These are phyloP conservation scores for Sinocyclocheilus grahami DNA, from an alignment of 2,113 vertebrate genomes.

Conservation along the genomic window DNA sequence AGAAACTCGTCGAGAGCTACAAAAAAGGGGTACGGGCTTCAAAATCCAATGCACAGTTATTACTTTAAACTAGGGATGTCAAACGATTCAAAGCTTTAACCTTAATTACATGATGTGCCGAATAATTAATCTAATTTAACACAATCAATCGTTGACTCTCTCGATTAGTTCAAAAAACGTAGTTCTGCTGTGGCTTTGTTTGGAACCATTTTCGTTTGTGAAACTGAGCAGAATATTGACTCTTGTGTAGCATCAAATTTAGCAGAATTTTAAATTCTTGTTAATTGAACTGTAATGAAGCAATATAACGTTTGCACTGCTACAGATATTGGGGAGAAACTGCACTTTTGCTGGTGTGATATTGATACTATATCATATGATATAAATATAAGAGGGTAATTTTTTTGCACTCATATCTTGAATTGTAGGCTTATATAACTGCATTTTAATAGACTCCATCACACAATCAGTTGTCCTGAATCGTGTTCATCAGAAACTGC, in stretches of 20 bases:
- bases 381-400: too few species aligned
- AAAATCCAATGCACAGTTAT: neutral
- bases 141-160: too few species aligned
- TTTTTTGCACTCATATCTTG: too few species aligned
- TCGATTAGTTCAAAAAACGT: too few species aligned
- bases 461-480: too few species aligned
- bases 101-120: too few species aligned
- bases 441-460: neutral
- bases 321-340: neutral
- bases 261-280: neutral
- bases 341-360: neutral
- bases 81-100: neutral
- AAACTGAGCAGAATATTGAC: too few species aligned
- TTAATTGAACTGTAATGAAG: neutral
- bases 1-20: constrained; percentile 77
- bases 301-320: too few species aligned
- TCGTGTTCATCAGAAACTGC: too few species aligned
- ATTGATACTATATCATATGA: neutral
- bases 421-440: neutral
- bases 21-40: constrained; percentile 70
- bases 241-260: neutral
- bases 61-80: neutral
- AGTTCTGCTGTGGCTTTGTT: too few species aligned
- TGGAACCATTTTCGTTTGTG: too few species aligned
- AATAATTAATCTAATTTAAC: too few species aligned